A percentile compares a stretch with the other conserved stretches of the same genome.
These are phyloP conservation scores for Corythornis vintsioides DNA, from an alignment of 2,113 vertebrate species.

Conservation along the genomic window DNA sequence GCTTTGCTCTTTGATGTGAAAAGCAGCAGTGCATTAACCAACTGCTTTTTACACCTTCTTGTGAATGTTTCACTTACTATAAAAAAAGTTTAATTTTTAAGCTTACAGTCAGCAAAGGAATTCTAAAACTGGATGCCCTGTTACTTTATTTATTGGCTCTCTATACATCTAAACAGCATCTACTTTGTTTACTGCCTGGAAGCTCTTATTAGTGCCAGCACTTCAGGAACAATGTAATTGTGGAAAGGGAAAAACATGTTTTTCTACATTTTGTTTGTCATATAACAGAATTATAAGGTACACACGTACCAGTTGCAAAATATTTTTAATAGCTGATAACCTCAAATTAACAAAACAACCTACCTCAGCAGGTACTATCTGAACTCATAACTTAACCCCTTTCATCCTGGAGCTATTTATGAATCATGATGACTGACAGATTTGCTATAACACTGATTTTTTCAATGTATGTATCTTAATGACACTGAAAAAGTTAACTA, in stretches of 20 bases:
- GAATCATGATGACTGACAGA: neutral
- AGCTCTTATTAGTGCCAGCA: conserved; percentile 44
- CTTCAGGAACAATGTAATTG: conserved; percentile 53
- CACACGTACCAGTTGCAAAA: conserved; percentile 15
- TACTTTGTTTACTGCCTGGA: conserved; percentile 46
- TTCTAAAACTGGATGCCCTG: neutral
- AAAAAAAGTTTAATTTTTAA: conserved; percentile 28
- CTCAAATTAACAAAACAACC: conserved; percentile 40
- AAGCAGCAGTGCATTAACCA: neutral
- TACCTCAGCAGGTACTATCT: conserved; percentile 9
- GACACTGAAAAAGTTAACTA: neutral
- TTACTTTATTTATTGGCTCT: neutral
- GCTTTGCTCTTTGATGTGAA: neutral
- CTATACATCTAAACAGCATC: neutral
- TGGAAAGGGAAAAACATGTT: conserved; percentile 63
- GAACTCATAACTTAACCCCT: neutral
- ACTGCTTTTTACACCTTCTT: neutral
- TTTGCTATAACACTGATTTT: neutral
- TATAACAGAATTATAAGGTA: conserved; percentile 32
- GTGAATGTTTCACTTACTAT: neutral
- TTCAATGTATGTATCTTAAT: neutral
- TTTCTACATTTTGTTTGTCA: conserved; percentile 58
- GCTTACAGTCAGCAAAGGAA: neutral
- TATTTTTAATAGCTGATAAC: conserved; percentile 43
- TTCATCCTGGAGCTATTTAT: neutral